phyloP scores from a whole-genome alignment of 2,113 vertebrate species.

The Eptesicus fuscus region DNA sequence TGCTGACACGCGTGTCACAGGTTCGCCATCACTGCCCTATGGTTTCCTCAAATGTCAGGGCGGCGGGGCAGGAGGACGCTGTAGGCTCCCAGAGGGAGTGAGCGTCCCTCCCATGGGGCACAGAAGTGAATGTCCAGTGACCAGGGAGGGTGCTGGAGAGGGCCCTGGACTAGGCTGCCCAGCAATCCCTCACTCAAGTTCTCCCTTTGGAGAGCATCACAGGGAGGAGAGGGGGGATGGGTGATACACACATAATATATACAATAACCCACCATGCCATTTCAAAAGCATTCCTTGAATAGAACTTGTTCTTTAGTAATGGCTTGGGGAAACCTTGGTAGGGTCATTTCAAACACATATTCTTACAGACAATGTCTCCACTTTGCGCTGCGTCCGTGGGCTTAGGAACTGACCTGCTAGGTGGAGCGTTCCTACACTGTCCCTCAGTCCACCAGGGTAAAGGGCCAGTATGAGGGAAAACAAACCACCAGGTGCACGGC shows the following conservation, averaged over 20 bases:
- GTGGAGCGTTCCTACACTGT: neutral
- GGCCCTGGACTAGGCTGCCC: neutral
- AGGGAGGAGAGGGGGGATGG: neutral
- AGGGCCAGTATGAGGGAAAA: neutral
- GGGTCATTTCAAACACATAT: neutral
- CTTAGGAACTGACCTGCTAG: neutral
- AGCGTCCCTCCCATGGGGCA: neutral
- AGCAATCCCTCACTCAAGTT: neutral
- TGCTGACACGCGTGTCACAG: no score
- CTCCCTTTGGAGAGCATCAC: neutral
- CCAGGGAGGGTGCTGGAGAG: neutral
- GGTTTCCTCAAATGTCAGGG: neutral
- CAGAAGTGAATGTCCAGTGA: accelerated
- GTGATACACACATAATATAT: neutral
- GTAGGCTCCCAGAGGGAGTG: no score
- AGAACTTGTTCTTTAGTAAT: neutral
- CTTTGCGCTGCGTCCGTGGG: neutral
- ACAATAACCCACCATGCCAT: neutral
- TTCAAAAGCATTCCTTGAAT: neutral
- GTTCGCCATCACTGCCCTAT: no score
- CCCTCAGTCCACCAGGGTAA: neutral
- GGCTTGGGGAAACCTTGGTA: neutral
- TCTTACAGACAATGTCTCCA: neutral
- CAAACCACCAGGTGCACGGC: neutral
- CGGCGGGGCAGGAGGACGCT: neutral